Evolutionary conservation across 2,888 invertebrate genomes (phyloP).

Genomic region (Parapristionchus giblindavisi): DNA sequence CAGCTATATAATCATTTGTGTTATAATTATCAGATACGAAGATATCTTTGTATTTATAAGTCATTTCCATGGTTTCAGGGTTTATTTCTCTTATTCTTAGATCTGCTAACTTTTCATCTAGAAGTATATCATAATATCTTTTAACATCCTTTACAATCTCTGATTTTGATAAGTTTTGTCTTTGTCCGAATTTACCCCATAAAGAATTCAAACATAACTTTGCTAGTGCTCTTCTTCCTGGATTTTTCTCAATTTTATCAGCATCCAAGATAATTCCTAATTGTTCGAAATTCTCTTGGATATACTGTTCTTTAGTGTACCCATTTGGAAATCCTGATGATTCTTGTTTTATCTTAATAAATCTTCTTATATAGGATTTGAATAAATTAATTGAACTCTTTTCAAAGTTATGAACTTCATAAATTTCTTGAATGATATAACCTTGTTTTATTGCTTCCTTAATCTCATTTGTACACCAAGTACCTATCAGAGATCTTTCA

Average conservation of each 20-base stretch:
- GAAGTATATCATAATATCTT: slow-evolving; percentile 39
- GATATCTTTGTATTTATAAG: slow-evolving; percentile 24
- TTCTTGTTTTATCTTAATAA: slow-evolving; percentile 61
- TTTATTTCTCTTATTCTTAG: slow-evolving; percentile 8
- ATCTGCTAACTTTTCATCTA: slow-evolving; percentile 20
- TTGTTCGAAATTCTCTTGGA: slow-evolving; percentile 46
- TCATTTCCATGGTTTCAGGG: slow-evolving; percentile 35
- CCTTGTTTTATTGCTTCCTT: slow-evolving; percentile 55
- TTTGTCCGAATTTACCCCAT: slow-evolving; percentile 57
- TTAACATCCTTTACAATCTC: slow-evolving; percentile 36
- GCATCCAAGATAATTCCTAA: slow-evolving; percentile 52
- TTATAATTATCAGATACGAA: not conserved
- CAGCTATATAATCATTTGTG: slow-evolving; percentile 67
- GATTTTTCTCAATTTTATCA: slow-evolving; percentile 47
- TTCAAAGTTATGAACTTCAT: slow-evolving; percentile 61
- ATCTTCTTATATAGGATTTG: slow-evolving; percentile 55
- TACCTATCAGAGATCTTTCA: slow-evolving; percentile 56
- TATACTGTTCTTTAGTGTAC: slow-evolving; percentile 51
- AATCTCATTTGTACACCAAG: slow-evolving; percentile 62
- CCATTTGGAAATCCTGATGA: slow-evolving; percentile 57
- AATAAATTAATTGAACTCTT: slow-evolving; percentile 53
- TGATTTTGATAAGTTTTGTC: slow-evolving; percentile 22
- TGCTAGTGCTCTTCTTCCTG: slow-evolving; percentile 45
- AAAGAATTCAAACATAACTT: slow-evolving; percentile 53
- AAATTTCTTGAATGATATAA: slow-evolving; percentile 55